Base-by-base conservation (phyloP, 1,140 invertebrate species). In the Conus betulinus region DNA sequence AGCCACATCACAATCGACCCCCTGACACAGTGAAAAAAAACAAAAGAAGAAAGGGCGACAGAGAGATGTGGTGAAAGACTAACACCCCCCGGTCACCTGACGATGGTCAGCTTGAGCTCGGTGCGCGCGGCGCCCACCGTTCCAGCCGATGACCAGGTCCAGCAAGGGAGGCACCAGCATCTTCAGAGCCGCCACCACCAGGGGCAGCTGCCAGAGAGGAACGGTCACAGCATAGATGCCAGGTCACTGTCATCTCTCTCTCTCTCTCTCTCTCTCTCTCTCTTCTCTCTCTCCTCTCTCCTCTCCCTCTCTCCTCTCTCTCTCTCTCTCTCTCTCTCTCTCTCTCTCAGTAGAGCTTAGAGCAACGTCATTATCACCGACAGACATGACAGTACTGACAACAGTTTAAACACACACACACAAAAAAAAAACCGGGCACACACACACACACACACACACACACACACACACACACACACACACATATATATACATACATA, bases 81-180 rank as follows among this genome's bases (percentile, higher is more conserved):
- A 5, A 57, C 10, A 51, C 76, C 0, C 76, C 0, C 57, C 57
- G 15, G 57, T 8, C 57, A 93, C 93, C 93, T 93, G 53, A 90
- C 87, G 7, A 94, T 74, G 15, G 91, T 91, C 1, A 93, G 17
- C 89, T 94, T 93, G 52, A 91, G 87, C 79, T 90, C 91, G 51
- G 91, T 91, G 20, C 93, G 20, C 93, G 83, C 5, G 93, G 93
- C 23, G 93, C 91, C 88, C 89, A 93, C 1, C 88, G 84, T 84
- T 94, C 93, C 20, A 93, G n/a, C 74, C 88, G n/a, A 92, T 84
- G 51, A 94, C 10, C 15, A 91, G 78, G 39, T 90, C 74, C 60
- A 94, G 91, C 51, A 94, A 39, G 0, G 88, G 87, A 13, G 93
- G 93, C 15, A 94, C 90, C 23, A 93, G 15, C 1, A 94, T 60